These are phyloP conservation scores for Sebastes trivittatus DNA, from an alignment of 2,797 vertebrate species.

Conservation along the genomic window DNA sequence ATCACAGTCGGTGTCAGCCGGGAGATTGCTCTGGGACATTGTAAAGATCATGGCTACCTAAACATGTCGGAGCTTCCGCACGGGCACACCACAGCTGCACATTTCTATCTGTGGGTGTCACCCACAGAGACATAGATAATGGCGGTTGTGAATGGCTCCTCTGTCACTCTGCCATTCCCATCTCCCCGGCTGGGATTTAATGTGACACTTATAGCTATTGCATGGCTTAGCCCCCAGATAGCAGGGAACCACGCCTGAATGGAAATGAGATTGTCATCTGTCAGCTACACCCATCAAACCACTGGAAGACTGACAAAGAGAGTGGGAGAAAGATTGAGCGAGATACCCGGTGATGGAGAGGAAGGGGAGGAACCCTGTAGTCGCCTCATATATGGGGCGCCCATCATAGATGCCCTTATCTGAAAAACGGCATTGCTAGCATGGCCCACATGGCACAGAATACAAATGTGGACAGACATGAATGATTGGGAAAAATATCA, in stretches of 20 bases:
- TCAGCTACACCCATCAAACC: slow-evolving; percentile 75
- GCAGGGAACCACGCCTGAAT: slow-evolving; percentile 71
- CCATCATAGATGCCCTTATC: slow-evolving; percentile 56
- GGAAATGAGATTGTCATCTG: slow-evolving; percentile 82
- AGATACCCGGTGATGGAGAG: slow-evolving; percentile 55
- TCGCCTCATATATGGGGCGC: slow-evolving; percentile 28
- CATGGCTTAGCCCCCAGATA: slow-evolving; percentile 74
- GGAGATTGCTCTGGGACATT: slow-evolving; percentile 65
- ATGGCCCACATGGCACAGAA: slow-evolving; percentile 40
- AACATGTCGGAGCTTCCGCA: slow-evolving; percentile 56
- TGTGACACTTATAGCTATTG: slow-evolving; percentile 81
- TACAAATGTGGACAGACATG: slow-evolving; percentile 53
- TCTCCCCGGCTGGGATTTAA: slow-evolving; percentile 76
- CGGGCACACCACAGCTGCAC: slow-evolving; percentile 53
- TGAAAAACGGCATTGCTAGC: slow-evolving; percentile 22
- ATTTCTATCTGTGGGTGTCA: slow-evolving; percentile 76
- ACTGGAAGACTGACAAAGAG: slow-evolving; percentile 68
- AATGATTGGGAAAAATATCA: slow-evolving; percentile 39
- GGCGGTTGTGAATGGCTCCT: slow-evolving; percentile 67
- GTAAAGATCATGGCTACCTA: slow-evolving; percentile 68
- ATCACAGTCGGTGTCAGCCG: slow-evolving; percentile 53
- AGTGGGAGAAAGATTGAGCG: slow-evolving; percentile 62
- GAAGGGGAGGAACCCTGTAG: slow-evolving; percentile 47
- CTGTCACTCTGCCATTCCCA: slow-evolving; percentile 71
- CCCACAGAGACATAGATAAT: slow-evolving; percentile 75